Evolutionary conservation across 2,113 vertebrate species (phyloP).

Genomic region (Calidris pygmaea): DNA sequence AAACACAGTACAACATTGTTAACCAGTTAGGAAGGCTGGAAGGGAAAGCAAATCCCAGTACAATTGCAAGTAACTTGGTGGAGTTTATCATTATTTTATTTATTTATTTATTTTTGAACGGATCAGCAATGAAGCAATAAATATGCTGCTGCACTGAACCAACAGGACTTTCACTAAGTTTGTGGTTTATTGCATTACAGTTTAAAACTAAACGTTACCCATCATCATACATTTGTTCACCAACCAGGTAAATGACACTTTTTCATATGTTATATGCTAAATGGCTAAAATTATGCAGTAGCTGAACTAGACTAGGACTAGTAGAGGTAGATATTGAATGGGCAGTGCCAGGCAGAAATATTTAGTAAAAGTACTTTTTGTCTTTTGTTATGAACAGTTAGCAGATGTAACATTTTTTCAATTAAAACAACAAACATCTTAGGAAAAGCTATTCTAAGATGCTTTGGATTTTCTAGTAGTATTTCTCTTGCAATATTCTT

Average conservation of each 20-base stretch:
- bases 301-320: constrained; percentile 39
- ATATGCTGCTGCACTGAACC: constrained; percentile 34
- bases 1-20: constrained; percentile 58
- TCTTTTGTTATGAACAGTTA: neutral
- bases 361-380: neutral
- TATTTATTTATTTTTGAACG: neutral
- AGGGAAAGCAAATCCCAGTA: constrained; percentile 55
- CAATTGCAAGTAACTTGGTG: constrained; percentile 43
- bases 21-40: constrained; percentile 47
- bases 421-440: constrained; percentile 10
- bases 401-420: neutral
- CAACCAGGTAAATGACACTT: neutral
- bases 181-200: constrained; percentile 62
- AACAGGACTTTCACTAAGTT: constrained; percentile 13
- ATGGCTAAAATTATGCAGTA: constrained; percentile 34
- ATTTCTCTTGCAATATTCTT: neutral
- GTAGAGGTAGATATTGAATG: constrained; percentile 61
- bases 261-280: neutral
- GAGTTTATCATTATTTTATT: neutral
- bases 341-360: constrained; percentile 61
- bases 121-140: constrained; percentile 46
- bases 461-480: neutral
- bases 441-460: constrained; percentile 20
- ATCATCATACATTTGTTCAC: constrained; percentile 25
- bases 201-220: constrained; percentile 30